These are phyloP conservation scores for Cydia fagiglandana DNA, from an alignment of 1,140 invertebrate genomes.

Conservation along the genomic window DNA sequence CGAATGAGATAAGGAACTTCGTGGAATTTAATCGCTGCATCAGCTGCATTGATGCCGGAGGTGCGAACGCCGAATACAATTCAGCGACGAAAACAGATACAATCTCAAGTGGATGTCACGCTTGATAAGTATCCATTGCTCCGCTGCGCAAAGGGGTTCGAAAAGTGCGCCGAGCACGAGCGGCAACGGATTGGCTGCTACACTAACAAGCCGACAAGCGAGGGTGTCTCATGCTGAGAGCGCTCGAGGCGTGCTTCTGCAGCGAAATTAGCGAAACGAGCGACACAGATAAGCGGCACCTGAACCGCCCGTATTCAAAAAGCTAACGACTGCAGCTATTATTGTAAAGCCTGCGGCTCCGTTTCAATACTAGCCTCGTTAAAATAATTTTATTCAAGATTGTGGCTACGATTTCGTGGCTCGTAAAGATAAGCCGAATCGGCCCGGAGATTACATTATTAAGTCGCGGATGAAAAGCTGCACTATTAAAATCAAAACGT, in stretches of 20 bases:
- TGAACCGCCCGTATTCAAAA: constrained; percentile 23
- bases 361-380: constrained; percentile 23
- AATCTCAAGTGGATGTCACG: constrained; percentile 1
- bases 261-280: constrained; percentile 27
- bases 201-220: constrained; percentile 5
- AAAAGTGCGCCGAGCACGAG: no score
- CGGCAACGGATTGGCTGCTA: constrained; percentile 2
- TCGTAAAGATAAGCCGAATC: constrained; percentile 31
- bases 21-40: constrained; percentile 22
- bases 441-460: constrained; percentile 11
- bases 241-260: constrained; percentile 19
- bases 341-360: constrained; percentile 30
- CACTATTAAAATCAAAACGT: constrained; percentile 29
- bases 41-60: constrained; percentile 24
- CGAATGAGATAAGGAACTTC: constrained; percentile 23
- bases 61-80: constrained; percentile 24
- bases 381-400: constrained; percentile 30
- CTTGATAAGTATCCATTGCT: background rate
- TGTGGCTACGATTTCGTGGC: background rate
- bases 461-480: constrained; percentile 1
- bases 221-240: constrained; percentile 17
- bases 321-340: constrained; percentile 30
- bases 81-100: constrained; percentile 12
- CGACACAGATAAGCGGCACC: constrained; percentile 27
- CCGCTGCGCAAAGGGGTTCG: background rate